Conservation (phyloP, 2,797 vertebrate genomes). For the Salarias fasciatus region DNA sequence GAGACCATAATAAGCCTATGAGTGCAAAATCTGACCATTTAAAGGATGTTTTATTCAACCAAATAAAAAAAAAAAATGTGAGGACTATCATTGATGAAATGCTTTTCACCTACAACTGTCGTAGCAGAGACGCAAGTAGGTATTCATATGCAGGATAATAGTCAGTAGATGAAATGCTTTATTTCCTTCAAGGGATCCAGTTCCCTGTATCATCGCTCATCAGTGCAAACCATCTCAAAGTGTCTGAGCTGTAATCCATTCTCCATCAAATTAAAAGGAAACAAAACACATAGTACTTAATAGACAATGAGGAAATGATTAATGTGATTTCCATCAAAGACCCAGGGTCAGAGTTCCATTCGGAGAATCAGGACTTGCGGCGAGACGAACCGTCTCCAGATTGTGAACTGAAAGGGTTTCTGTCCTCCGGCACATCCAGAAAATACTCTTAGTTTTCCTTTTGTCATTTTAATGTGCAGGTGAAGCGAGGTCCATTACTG, state of each 20-base stretch:
- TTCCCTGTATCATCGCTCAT: slow-evolving; percentile 2
- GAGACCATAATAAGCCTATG: no score
- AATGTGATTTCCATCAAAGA: slow-evolving; percentile 5
- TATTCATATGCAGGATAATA: not conserved
- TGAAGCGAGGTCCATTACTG: slow-evolving; percentile 36
- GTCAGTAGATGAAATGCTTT: not conserved
- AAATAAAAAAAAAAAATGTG: no score
- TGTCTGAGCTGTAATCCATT: slow-evolving; percentile 15
- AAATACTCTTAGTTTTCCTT: slow-evolving; percentile 39
- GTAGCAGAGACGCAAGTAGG: no score
- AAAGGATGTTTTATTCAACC: no score
- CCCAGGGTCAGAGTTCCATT: not conserved
- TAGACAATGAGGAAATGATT: not conserved
- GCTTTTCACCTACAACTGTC: no score
- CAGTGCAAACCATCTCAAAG: slow-evolving; percentile 12
- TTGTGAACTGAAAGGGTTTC: not conserved
- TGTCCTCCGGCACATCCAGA: slow-evolving; percentile 24
- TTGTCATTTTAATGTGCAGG: slow-evolving; percentile 41
- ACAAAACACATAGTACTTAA: not conserved
- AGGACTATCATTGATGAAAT: no score
- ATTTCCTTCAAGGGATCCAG: slow-evolving; percentile 7
- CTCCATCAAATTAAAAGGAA: slow-evolving; percentile 16
- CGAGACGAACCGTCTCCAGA: no score
- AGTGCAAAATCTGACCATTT: no score
- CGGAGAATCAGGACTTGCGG: no score